phyloP scores from a whole-genome alignment of 2,888 invertebrate species.

The Pseudeuparius sepicola region DNA sequence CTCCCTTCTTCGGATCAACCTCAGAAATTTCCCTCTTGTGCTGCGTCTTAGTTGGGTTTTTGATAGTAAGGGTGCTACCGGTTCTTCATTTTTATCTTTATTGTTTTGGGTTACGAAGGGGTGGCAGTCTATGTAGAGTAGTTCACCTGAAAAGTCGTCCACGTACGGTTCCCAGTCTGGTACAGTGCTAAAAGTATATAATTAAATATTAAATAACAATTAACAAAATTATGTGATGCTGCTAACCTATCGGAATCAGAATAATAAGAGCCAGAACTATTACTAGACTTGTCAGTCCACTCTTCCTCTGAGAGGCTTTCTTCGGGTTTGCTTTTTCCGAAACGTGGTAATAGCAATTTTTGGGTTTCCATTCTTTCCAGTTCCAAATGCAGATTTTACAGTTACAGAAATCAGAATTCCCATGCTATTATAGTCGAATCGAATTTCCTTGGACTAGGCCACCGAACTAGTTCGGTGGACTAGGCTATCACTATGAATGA shows the following conservation, averaged over 20 bases:
- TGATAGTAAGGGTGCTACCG: constrained; percentile 27
- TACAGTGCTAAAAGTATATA: constrained; percentile 43
- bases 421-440: no score
- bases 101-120: constrained; percentile 37
- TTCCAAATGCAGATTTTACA: no score
- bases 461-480: no score
- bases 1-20: constrained; percentile 43
- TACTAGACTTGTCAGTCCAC: constrained; percentile 38
- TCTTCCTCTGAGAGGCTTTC: constrained; percentile 28
- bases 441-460: no score
- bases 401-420: no score
- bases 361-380: constrained; percentile 19
- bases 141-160: constrained; percentile 50
- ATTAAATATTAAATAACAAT: constrained; percentile 4
- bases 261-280: constrained; percentile 47
- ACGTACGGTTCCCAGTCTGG: constrained; percentile 60
- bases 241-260: constrained; percentile 53
- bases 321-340: constrained; percentile 6
- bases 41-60: constrained; percentile 37
- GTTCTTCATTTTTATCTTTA: constrained; percentile 21
- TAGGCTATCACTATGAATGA: no score
- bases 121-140: constrained; percentile 54
- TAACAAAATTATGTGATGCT: no score
- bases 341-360: constrained; percentile 14
- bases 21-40: constrained; percentile 43